These are phyloP conservation scores for Cottus gobio DNA, from an alignment of 2,113 vertebrate species.

Conservation along the genomic window DNA sequence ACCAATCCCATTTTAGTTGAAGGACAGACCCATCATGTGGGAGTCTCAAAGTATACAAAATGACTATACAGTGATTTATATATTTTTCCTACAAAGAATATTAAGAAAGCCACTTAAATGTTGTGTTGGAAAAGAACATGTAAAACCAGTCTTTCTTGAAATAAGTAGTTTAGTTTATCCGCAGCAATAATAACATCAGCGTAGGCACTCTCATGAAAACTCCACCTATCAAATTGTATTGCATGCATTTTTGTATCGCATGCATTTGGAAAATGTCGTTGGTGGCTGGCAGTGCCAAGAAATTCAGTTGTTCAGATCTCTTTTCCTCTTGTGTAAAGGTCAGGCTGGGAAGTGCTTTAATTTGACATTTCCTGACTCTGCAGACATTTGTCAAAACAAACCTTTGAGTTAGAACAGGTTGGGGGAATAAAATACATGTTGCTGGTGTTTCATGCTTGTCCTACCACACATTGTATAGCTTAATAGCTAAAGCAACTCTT, in stretches of 20 bases:
- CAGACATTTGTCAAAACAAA: slow-evolving; percentile 34
- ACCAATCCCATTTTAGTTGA: not conserved
- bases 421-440: slow-evolving; percentile 19
- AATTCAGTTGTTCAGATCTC: slow-evolving; percentile 34
- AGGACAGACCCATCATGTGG: not conserved
- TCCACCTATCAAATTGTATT: not conserved
- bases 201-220: not conserved
- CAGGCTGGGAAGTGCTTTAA: slow-evolving; percentile 31
- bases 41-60: not conserved
- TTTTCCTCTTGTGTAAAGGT: slow-evolving; percentile 49
- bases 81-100: no score
- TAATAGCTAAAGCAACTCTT: slow-evolving; percentile 5
- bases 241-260: slow-evolving; percentile 2
- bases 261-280: slow-evolving; percentile 1
- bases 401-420: slow-evolving; percentile 4
- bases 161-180: not conserved
- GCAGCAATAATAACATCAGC: no score
- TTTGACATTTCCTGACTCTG: slow-evolving; percentile 40
- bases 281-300: slow-evolving; percentile 22
- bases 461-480: slow-evolving; percentile 4
- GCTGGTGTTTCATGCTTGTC: slow-evolving; percentile 31
- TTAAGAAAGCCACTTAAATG: not conserved
- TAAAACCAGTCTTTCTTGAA: not conserved
- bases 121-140: not conserved
- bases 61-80: not conserved